phyloP scores from a whole-genome alignment of 2,888 invertebrate species.

The Caradrina kadenii region DNA sequence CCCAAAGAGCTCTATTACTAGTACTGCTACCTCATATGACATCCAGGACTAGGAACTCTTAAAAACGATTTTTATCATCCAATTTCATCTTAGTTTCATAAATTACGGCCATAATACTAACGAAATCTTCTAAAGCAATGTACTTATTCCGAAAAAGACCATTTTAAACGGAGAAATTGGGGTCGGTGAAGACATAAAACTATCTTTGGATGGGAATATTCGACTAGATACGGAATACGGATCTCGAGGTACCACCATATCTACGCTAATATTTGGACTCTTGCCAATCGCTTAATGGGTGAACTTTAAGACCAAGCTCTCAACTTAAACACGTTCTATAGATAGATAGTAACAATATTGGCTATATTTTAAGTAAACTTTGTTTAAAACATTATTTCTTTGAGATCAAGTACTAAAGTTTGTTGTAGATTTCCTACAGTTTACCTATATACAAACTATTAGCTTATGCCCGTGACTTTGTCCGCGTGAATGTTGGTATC shows the following conservation, averaged over 20 bases:
- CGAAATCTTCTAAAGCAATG: conserved; percentile 1
- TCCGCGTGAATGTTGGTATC: too few relatives aligned
- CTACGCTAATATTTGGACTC: conserved; percentile 40
- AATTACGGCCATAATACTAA: conserved; percentile 11
- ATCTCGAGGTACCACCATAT: conserved; percentile 38
- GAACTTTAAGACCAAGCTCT: conserved; percentile 32
- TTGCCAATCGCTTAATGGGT: conserved; percentile 48
- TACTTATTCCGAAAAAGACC: conserved; percentile 11
- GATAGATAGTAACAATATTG: conserved; percentile 19
- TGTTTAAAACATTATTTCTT: background rate
- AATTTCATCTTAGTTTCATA: conserved; percentile 12
- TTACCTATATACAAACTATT: background rate
- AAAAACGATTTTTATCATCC: conserved; percentile 2
- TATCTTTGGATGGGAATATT: conserved; percentile 30
- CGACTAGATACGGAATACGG: conserved; percentile 27
- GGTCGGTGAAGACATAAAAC: conserved; percentile 51
- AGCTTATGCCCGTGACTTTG: too few relatives aligned
- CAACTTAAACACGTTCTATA: conserved; percentile 40
- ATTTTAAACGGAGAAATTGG: conserved; percentile 28
- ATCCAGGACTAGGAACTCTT: background rate
- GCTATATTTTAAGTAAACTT: conserved; percentile 2
- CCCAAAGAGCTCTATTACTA: too few relatives aligned
- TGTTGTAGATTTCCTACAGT: background rate
- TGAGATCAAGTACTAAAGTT: conserved; percentile 4
- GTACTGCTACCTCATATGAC: too few relatives aligned